Evolutionary conservation across 1,140 invertebrate genomes (phyloP).

Genomic region (Drepana arcuata): DNA sequence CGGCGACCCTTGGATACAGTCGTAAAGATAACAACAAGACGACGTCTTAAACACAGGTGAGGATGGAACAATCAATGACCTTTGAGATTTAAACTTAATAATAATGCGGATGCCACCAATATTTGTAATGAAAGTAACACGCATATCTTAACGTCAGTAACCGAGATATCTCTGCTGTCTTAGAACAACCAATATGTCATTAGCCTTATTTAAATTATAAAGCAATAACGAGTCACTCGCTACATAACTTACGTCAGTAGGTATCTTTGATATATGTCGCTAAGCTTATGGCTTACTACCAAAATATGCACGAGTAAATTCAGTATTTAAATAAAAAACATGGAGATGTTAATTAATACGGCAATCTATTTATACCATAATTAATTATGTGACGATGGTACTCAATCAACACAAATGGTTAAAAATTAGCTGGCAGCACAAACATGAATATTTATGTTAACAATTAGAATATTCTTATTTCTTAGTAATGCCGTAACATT

Average conservation of each 20-base stretch:
- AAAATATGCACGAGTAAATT: constrained; percentile 36
- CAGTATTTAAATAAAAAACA: constrained; percentile 34
- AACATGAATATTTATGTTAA: constrained; percentile 49
- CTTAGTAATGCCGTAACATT: constrained; percentile 11
- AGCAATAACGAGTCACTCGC: constrained; percentile 31
- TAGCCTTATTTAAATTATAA: constrained; percentile 51
- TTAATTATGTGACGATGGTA: constrained; percentile 51
- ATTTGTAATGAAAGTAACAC: constrained; percentile 9
- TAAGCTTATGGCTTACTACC: constrained; percentile 25
- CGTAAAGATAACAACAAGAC: constrained; percentile 14
- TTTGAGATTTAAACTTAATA: not conserved
- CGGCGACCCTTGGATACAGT: constrained; percentile 8
- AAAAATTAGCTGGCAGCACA: constrained; percentile 45
- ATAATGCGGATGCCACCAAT: constrained; percentile 1
- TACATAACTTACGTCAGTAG: constrained; percentile 26
- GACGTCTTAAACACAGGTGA: too few species aligned
- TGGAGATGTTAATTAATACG: constrained; percentile 39
- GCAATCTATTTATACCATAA: constrained; percentile 47
- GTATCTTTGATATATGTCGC: constrained; percentile 38
- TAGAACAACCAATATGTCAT: constrained; percentile 35
- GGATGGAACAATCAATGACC: not conserved
- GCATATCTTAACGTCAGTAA: constrained; percentile 18
- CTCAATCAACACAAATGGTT: constrained; percentile 44
- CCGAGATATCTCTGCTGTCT: constrained; percentile 2
- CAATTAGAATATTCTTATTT: constrained; percentile 23